A percentile compares a stretch with the other conserved stretches of the same genome.
phyloP scores from a whole-genome alignment of 2,888 invertebrate species.

The Gastrophysa polygoni region DNA sequence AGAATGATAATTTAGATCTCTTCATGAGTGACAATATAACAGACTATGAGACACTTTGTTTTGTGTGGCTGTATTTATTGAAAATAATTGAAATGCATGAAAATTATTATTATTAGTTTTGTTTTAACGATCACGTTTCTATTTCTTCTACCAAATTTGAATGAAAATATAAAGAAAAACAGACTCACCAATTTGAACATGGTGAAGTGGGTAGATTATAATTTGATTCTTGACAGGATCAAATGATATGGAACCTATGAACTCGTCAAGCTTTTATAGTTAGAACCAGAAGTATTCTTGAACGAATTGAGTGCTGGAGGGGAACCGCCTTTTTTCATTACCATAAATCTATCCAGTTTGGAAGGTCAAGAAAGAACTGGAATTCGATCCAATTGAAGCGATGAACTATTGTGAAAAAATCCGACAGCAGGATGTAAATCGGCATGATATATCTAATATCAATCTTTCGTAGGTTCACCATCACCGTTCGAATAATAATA shows the following conservation, averaged over 20 bases:
- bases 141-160: neutral
- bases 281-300: neutral
- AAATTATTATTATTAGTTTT: no score
- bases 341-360: neutral
- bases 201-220: slow-evolving; percentile 4
- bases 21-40: no score
- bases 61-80: no score
- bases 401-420: neutral
- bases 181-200: slow-evolving; percentile 31
- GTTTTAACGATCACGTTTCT: no score
- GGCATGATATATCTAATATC: neutral
- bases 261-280: neutral
- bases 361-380: neutral
- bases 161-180: neutral
- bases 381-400: neutral
- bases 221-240: slow-evolving; percentile 6
- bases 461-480: no score
- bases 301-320: neutral
- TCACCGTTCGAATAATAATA: no score
- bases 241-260: slow-evolving; percentile 10
- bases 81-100: no score
- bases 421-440: neutral
- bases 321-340: neutral
- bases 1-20: no score
- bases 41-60: no score